phyloP scores from a whole-genome alignment of 2,888 invertebrate genomes.

The Caenorhabditis sinica region DNA sequence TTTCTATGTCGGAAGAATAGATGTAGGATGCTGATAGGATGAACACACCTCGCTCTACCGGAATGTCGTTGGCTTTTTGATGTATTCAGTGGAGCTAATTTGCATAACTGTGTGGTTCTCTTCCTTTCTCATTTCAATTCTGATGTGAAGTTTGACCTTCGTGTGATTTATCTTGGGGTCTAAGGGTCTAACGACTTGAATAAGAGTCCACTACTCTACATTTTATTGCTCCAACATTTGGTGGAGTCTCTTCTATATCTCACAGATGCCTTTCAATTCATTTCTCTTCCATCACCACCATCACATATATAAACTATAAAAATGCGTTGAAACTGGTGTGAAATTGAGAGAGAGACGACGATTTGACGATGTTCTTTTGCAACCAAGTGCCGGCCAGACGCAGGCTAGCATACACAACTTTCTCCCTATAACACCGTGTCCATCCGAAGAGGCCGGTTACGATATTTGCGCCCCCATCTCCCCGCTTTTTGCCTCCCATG shows the following conservation, averaged over 20 bases:
- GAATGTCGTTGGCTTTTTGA: constrained; percentile 25
- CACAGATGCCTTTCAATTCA: constrained; percentile 37
- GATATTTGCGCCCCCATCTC: constrained; percentile 58
- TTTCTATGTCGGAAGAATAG: constrained; percentile 27
- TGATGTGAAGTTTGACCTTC: neutral
- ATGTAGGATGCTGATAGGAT: constrained; percentile 43
- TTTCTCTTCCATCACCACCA: constrained; percentile 30
- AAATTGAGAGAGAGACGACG: constrained; percentile 46
- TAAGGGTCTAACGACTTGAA: constrained; percentile 9
- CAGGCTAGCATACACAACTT: constrained; percentile 32
- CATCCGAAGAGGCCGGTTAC: constrained; percentile 63
- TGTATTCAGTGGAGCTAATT: constrained; percentile 35
- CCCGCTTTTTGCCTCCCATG: constrained; percentile 45
- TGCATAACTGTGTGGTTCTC: constrained; percentile 9
- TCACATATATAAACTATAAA: constrained; percentile 59
- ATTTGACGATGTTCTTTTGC: constrained; percentile 50
- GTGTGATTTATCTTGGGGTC: constrained; percentile 13
- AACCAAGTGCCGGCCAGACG: constrained; percentile 37
- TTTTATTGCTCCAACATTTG: constrained; percentile 61
- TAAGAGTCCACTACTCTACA: constrained; percentile 35
- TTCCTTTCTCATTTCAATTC: constrained; percentile 7
- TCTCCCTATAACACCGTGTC: constrained; percentile 42
- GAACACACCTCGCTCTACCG: constrained; percentile 43
- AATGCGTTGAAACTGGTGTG: constrained; percentile 62
- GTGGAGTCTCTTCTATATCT: constrained; percentile 23